Evolutionary conservation across 2,113 vertebrate species (phyloP), one percentile per base, ranked within the genome.

Genomic region (Globicephala melas): DNA sequence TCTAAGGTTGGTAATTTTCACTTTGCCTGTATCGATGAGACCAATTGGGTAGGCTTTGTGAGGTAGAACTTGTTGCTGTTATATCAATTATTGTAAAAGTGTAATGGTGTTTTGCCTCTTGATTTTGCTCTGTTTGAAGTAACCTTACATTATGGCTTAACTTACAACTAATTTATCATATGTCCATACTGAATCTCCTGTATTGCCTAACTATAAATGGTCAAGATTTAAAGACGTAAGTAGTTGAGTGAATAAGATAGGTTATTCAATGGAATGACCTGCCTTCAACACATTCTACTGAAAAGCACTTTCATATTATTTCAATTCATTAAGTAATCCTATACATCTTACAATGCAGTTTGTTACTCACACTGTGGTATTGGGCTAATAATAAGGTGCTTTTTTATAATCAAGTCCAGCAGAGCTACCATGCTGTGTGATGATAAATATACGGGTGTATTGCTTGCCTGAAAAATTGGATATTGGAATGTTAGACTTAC

Each of bases 281-380:
- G 65, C 36, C 73, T 96, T 92, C 11, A 80, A 91, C 38, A 91
- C 80, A 80, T 95, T 94, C 38, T 58, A 44, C 20, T 82, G 86
- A 95, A 89, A 95, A 88, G 80, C 80, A 91, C 38, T 98, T 97
- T 96, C 41, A 62, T 85, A 11, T 94, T 93, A 94, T 93, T 94
- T 71, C 63, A 47, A 68, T 77, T 96, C 73, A 92, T 95, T 97
- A 95, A 89, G 67, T 55, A 92, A 73, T 94, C 44, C 94, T 44
- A 8, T 87, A 53, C 68, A 67, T 36, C 63, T 82, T 84, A 87
- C 44, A 81, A 14, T 94, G 50, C 60, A 93, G 68, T 87, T 95
- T 53, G 96, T 96, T 96, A 90, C 28, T 97, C 74, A 86, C 41
- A 63, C 89, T 76, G 38, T 84, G 76, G 13, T 71, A 77, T 26